Conservation (phyloP, 2,888 invertebrate genomes). For the Tachystola acroxantha region DNA sequence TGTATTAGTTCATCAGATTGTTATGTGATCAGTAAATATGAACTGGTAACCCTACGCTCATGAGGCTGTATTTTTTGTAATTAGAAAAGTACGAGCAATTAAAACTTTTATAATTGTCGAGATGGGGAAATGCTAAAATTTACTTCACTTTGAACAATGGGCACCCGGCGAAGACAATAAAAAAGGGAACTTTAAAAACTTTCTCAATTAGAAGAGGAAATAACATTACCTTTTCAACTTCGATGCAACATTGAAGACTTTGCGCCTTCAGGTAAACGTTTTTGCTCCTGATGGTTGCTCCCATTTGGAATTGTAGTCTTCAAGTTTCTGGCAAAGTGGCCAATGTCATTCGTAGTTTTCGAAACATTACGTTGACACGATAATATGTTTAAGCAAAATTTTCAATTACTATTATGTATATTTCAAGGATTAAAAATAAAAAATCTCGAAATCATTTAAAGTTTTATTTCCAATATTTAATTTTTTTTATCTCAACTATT, state of each 20-base stretch:
- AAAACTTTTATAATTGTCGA: constrained; percentile 76
- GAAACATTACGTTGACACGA: no score
- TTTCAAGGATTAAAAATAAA: no score
- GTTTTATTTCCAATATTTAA: no score
- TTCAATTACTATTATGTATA: no score
- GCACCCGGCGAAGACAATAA: constrained; percentile 63
- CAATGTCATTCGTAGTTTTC: no score
- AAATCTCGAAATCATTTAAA: no score
- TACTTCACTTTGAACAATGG: constrained; percentile 68
- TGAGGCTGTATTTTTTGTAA: constrained; percentile 71
- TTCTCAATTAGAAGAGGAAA: constrained; percentile 62
- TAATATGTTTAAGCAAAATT: no score
- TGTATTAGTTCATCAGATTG: no score
- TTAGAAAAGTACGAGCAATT: constrained; percentile 74
- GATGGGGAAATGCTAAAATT: constrained; percentile 63
- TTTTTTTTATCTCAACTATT: no score
- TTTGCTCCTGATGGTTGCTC: constrained; percentile 2
- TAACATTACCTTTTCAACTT: constrained; percentile 41
- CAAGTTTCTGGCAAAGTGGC: not conserved
- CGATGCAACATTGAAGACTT: constrained; percentile 39
- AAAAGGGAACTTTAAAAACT: constrained; percentile 62
- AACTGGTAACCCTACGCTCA: no score
- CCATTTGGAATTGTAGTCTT: no score
- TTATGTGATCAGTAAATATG: no score
- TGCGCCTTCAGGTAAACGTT: constrained; percentile 3